Evolutionary conservation across 2,113 vertebrate species (phyloP), one percentile per base, ranked within the genome.

Genomic region (Rutilus rutilus): DNA sequence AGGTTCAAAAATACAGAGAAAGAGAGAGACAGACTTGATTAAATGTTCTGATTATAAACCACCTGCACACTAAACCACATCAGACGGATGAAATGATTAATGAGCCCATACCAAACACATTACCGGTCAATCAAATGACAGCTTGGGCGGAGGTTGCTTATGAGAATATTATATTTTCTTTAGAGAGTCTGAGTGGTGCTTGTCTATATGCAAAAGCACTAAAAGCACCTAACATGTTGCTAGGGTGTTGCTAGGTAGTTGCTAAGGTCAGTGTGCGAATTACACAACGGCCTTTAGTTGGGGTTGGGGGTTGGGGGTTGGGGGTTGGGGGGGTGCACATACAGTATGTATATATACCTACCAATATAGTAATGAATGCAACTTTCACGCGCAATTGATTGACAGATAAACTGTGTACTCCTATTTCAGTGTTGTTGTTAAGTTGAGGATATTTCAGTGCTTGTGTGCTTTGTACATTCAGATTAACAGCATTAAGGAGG

Each of bases 1-100:
- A 42, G 39, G 52, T 71, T 82, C 52, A 83, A 15, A 78, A 65
- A 77, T n/a, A 85, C 30, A 54, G 23, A n/a, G 76, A 69, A 8
- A 57, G 62, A 85, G 78, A 76, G 78, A 76, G 85, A 47, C 42
- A 71, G 33, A 71, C 45, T 23, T 64, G 59, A 67, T 85, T 50
- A 65, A 87, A 71, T 71, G 71, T 14, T 60, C 42, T 65, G 85
- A 73, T 65, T 84, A 85, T 45, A 87, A 78, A 74, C 83, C 47
- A 77, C 59, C 15, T 50, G 50, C 67, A 33, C 78, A 12, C 17
- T 27, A 23, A 54, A 82, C 19, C 25, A 75, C 71, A 81, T 45
- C 50, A 86, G 77, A 62, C 85, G 69, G 33, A 69, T 60, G 36
- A 71, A 54, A 60, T 47, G 73, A 89, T 52, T 45, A 81, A 74